Evolutionary conservation across 1,140 invertebrate genomes (phyloP).

Genomic region (Harpegnathos saltator): DNA sequence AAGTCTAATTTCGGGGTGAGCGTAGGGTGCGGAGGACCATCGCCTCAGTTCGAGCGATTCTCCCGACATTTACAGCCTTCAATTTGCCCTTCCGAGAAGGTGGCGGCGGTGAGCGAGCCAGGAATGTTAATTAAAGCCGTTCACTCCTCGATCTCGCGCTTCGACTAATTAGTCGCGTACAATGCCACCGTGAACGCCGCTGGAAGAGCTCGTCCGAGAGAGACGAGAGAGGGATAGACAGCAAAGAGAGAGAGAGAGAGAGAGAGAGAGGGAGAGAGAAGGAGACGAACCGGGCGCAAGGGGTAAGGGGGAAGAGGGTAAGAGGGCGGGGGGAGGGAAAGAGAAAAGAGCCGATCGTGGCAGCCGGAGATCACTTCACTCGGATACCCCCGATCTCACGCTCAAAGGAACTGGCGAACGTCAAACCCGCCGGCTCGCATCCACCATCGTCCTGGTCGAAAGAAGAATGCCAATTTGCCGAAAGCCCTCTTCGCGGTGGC

Average conservation of each 20-base stretch:
- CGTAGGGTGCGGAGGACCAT: constrained; percentile 54
- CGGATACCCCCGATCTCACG: constrained; percentile 73
- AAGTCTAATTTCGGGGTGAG: constrained; percentile 67
- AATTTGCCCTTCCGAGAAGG: constrained; percentile 82
- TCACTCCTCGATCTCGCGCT: constrained; percentile 84
- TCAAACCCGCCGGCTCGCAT: constrained; percentile 76
- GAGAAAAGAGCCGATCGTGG: constrained; percentile 73
- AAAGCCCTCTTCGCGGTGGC: constrained; percentile 73
- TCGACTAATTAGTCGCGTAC: constrained; percentile 85
- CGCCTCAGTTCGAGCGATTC: constrained; percentile 72
- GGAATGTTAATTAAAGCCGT: constrained; percentile 86
- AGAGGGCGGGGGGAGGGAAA: constrained; percentile 39
- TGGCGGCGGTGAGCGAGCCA: constrained; percentile 78
- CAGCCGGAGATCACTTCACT: constrained; percentile 82
- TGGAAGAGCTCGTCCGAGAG: constrained; percentile 66
- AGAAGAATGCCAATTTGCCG: constrained; percentile 84
- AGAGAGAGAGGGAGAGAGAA: constrained; percentile 49
- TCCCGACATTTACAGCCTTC: constrained; percentile 84
- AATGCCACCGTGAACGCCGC: constrained; percentile 79
- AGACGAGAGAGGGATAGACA: constrained; percentile 56
- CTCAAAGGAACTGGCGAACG: constrained; percentile 78
- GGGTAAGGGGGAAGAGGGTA: constrained; percentile 7
- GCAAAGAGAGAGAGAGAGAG: constrained; percentile 47
- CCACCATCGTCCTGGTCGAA: constrained; percentile 69
- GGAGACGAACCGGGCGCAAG: constrained; percentile 10